A percentile compares a stretch with the other conserved stretches of the same genome.
Evolutionary conservation across 2,113 vertebrate species (phyloP).

Genomic region (Tachysurus vachellii): DNA sequence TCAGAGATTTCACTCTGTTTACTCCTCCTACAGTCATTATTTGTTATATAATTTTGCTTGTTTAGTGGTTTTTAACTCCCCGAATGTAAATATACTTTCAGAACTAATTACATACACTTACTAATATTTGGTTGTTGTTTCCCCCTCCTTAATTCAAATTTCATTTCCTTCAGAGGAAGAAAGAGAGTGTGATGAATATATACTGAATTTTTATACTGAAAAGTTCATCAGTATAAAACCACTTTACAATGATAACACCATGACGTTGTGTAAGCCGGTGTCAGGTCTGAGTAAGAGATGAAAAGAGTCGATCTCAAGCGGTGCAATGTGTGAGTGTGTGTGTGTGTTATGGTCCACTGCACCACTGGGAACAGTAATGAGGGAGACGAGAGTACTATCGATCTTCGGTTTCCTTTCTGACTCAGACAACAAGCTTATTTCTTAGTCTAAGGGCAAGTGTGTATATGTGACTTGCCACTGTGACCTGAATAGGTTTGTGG

Average conservation of each 20-base stretch:
- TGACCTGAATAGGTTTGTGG: slow-evolving; percentile 15
- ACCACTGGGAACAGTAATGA: slow-evolving; percentile 35
- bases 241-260: neutral
- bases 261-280: neutral
- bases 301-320: neutral
- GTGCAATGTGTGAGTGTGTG: slow-evolving; percentile 11
- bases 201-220: neutral
- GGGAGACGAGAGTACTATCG: slow-evolving; percentile 34
- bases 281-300: slow-evolving; percentile 4
- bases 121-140: too few relatives aligned
- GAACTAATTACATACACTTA: too few relatives aligned
- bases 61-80: too few relatives aligned
- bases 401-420: slow-evolving; percentile 27
- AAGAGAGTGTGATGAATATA: too few relatives aligned
- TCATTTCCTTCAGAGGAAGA: too few relatives aligned
- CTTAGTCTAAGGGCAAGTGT: slow-evolving; percentile 25
- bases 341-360: slow-evolving; percentile 27
- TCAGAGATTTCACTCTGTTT: neutral
- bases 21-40: too few relatives aligned
- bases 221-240: neutral
- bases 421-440: slow-evolving; percentile 13
- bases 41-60: too few relatives aligned
- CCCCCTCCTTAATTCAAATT: too few relatives aligned
- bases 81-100: too few relatives aligned
- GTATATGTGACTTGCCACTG: slow-evolving; percentile 1